Evolutionary conservation across 1,140 invertebrate genomes (phyloP).

Genomic region (Bombus pyrosoma): DNA sequence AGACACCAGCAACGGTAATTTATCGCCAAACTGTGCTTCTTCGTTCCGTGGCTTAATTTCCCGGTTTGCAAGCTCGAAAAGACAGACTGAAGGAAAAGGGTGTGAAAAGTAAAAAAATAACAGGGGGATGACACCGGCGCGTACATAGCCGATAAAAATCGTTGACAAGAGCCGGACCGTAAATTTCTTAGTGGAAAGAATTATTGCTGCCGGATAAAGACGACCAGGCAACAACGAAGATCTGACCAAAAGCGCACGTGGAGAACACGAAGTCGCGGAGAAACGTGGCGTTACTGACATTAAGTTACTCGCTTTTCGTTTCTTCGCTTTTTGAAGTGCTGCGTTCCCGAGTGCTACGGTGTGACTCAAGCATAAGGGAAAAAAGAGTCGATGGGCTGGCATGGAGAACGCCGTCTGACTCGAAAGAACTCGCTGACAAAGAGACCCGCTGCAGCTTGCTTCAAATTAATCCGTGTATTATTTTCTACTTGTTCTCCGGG

Average conservation of each 20-base stretch:
- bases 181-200: conserved; percentile 44
- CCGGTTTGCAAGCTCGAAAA: not conserved
- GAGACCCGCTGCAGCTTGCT: conserved; percentile 3
- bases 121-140: not conserved
- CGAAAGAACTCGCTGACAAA: conserved; percentile 44
- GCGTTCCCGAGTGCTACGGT: not conserved
- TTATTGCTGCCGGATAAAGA: conserved; percentile 39
- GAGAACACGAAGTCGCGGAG: not conserved
- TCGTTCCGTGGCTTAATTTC: not conserved
- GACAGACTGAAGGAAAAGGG: not conserved
- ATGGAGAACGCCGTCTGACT: not conserved
- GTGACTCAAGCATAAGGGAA: conserved; percentile 22
- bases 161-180: conserved; percentile 31
- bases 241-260: conserved; percentile 35
- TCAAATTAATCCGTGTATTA: conserved; percentile 30
- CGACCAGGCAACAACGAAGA: not conserved
- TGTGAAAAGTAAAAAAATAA: not conserved
- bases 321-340: conserved; percentile 26
- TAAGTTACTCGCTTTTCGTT: conserved; percentile 5
- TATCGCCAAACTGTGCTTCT: not conserved
- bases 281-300: conserved; percentile 40
- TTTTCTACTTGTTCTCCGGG: conserved; percentile 8
- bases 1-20: conserved; percentile 5
- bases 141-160: conserved; percentile 41
- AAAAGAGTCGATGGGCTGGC: not conserved